Conservation (phyloP, 2,888 invertebrate genomes). For the Dolichopus griseipennis region DNA sequence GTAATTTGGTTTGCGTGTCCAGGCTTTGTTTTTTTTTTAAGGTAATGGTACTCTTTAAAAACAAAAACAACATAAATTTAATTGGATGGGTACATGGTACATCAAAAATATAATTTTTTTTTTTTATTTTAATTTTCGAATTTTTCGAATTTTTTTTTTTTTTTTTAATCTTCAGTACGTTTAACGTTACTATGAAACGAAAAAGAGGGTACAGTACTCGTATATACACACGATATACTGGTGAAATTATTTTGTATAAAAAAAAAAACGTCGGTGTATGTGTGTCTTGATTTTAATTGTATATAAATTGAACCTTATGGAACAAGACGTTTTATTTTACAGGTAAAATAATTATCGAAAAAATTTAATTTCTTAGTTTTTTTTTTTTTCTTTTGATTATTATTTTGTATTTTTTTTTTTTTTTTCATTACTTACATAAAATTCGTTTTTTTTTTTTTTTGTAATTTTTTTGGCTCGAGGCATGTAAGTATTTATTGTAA, state of each 20-base stretch:
- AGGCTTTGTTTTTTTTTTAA: not conserved
- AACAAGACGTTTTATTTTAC: not conserved
- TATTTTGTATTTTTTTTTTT: not conserved
- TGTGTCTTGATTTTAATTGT: not conserved
- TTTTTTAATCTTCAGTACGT: not conserved
- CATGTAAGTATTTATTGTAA: not conserved
- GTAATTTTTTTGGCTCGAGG: slow-evolving; percentile 6
- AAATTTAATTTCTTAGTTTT: not conserved
- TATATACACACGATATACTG: not conserved
- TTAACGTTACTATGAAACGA: not conserved
- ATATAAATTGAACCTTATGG: not conserved
- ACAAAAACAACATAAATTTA: not conserved
- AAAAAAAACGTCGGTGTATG: too few relatives aligned
- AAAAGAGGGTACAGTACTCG: too few relatives aligned
- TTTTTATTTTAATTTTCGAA: too few relatives aligned
- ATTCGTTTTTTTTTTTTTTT: not conserved
- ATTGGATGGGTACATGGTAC: slow-evolving; percentile 6
- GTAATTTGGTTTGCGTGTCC: not conserved
- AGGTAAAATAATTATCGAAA: slow-evolving; percentile 6
- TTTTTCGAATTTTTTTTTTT: too few relatives aligned
- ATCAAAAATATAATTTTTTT: not conserved
- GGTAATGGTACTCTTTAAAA: not conserved
- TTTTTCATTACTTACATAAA: not conserved
- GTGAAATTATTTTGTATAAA: too few relatives aligned
- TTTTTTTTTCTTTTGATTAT: too few relatives aligned